phyloP scores from a whole-genome alignment of 2,113 vertebrate species.

The Anolis sagrei region DNA sequence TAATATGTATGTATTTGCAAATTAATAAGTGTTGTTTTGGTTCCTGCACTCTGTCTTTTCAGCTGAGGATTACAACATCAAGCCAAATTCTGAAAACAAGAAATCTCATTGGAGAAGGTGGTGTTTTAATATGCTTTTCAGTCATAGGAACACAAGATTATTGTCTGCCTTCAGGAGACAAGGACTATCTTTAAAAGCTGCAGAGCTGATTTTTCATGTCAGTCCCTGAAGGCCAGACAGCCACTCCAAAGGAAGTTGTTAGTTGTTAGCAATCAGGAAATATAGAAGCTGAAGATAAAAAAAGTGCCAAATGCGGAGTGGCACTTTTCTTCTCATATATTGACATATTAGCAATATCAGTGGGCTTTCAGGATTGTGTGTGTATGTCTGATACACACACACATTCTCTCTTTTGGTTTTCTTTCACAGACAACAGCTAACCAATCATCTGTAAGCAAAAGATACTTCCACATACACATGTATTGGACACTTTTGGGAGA shows the following conservation, averaged over 20 bases:
- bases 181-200: slow-evolving; percentile 36
- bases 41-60: no score
- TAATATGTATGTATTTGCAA: slow-evolving; percentile 14
- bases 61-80: not conserved
- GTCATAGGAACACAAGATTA: not conserved
- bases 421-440: not conserved
- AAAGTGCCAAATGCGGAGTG: slow-evolving; percentile 7
- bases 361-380: not conserved
- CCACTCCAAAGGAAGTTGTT: not conserved
- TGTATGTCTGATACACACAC: not conserved
- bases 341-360: slow-evolving; percentile 30
- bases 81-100: slow-evolving; percentile 30
- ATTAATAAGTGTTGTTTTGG: not conserved
- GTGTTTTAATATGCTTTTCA: slow-evolving; percentile 32
- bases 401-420: not conserved
- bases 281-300: slow-evolving; percentile 19
- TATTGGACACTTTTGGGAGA: not conserved
- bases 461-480: not conserved
- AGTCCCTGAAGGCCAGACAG: slow-evolving; percentile 7
- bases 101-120: slow-evolving; percentile 28
- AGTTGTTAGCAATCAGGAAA: not conserved
- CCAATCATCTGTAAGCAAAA: not conserved
- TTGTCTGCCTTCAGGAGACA: slow-evolving; percentile 23
- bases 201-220: slow-evolving; percentile 29
- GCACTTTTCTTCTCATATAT: slow-evolving; percentile 24